Percentiles rank a stretch among this genome's conserved stretches.
Evolutionary conservation across 2,888 invertebrate genomes (phyloP).

Genomic region (Amphimallon solstitiale): DNA sequence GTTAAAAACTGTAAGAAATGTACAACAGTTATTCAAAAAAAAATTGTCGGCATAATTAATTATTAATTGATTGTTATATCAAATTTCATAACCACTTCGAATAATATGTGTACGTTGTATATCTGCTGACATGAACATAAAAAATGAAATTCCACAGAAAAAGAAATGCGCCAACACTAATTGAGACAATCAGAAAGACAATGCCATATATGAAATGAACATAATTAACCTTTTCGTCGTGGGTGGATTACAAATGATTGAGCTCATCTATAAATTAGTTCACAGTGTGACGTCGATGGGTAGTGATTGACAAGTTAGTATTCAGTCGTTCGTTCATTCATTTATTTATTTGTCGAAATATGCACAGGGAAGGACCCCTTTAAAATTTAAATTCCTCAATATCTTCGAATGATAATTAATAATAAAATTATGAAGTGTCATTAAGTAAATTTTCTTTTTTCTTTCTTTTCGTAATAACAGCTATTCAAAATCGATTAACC

Average conservation of each 20-base stretch:
- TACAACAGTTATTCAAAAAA: too few species aligned
- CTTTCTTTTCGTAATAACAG: background rate
- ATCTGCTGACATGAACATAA: too few species aligned
- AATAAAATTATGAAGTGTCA: background rate
- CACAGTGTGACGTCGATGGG: conserved; percentile 38
- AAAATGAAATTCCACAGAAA: background rate
- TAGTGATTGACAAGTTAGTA: conserved; percentile 23
- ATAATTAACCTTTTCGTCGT: conserved; percentile 17
- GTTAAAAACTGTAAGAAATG: too few species aligned
- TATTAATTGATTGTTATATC: too few species aligned
- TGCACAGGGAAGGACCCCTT: background rate
- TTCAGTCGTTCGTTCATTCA: conserved; percentile 3
- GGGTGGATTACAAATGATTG: conserved; percentile 31
- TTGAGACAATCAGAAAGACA: conserved; percentile 27
- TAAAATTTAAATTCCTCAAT: conserved; percentile 19
- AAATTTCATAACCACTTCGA: too few species aligned
- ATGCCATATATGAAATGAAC: conserved; percentile 7
- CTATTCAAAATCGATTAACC: background rate
- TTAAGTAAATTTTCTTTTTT: background rate
- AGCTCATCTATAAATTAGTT: conserved; percentile 38
- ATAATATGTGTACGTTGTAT: too few species aligned
- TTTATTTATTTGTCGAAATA: conserved; percentile 20
- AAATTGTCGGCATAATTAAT: too few species aligned
- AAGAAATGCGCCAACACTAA: conserved; percentile 13
- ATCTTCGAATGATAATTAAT: conserved; percentile 25